Evolutionary conservation across 2,113 vertebrate genomes (phyloP), one percentile per base, ranked within the genome.

Genomic region (Labrus mixtus): DNA sequence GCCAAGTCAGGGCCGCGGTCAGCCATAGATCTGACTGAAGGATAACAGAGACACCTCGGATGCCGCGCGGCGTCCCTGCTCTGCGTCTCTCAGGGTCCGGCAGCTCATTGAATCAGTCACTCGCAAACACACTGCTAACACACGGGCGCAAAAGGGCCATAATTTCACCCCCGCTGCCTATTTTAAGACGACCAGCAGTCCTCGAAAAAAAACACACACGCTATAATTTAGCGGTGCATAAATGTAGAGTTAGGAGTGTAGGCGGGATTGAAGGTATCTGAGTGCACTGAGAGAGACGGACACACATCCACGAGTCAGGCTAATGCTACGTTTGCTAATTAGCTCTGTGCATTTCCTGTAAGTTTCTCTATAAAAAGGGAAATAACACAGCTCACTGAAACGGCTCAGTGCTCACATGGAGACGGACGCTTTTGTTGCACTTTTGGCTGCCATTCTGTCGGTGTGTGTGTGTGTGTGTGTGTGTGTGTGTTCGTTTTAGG

Each of bases 211-310:
- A 60, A 76, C 55, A 86, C 36, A 63, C 86, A 85, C 69, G 67
- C 88, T 91, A 75, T 92, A 92, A 92, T 91, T 93, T 90, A 68
- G 84, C 2, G 23, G 84, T 51, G 39, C 68, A 65, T 76, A 87
- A 86, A 73, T 71, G 81, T 10, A 82, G 55, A 61, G 83, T 68
- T 62, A 66, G 33, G 29, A 33, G 73, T 68, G 67, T 17, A 72
- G 56, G 54, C 73, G 62, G 67, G 41, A 17, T 82, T 84, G 66
- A 68, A 82, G 64, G 55, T 73, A 79, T 68, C 58, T 69, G 60
- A 78, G 74, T 60, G 58, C 70, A 55, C 50, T 8, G 64, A 61
- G 64, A 76, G 67, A 77, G 64, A 67, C 56, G 75, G 60, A 54
- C 62, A 57, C 60, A 29, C 58, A 22, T 53, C 50, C 45, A 64